Base-by-base conservation (phyloP, 1,140 invertebrate species). In the Drosophila kikkawai region DNA sequence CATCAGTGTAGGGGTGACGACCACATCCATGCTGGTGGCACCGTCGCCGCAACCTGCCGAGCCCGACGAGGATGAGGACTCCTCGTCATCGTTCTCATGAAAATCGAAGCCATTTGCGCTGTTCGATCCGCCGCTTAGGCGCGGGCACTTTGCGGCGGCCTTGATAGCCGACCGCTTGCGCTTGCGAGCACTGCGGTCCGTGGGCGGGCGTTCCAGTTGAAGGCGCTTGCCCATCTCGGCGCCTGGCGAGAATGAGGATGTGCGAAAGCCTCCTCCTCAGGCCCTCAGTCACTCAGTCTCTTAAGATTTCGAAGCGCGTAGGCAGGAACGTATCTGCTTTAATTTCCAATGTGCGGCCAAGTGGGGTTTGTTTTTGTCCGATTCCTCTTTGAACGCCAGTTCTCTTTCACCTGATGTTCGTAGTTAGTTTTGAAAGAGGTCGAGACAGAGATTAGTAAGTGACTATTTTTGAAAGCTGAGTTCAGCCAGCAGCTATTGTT, bases 41-140 rank as follows among this genome's bases (percentile, higher is more conserved):
- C 29, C 64, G 7, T 22, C 19, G 3, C 7, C 17, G 51, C 51
- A 37, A n/a, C 13, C 55, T 34, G 63, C 77, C 11, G 77, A 73
- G 11, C 60, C 66, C n/a, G 78, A 75, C 2, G 91, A 91, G 26
- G 82, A 79, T 7, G 87, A 92, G 55, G 63, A 66, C 57, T 91
- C 87, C 65, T 92, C 91, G 37, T 92, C 91, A 64, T 92, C 91
- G 42, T 91, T 91, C 48, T 92, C 87, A 26, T 90, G 85, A 42
- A 80, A 88, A 9, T 69, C 74, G 15, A 58, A 82, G 32, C 53
- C 61, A 22, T 79, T 74, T 15, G 48, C 42, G 11, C 64, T 59
- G 44, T 36, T 70, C n/a, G 42, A 58, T 42, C 63, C 60, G 15
- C 26, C 55, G 36, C 58, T 79, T 15, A 79, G 29, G 9, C 91